Base-by-base conservation (phyloP, 2,113 vertebrate species). In the Condylura cristata region DNA sequence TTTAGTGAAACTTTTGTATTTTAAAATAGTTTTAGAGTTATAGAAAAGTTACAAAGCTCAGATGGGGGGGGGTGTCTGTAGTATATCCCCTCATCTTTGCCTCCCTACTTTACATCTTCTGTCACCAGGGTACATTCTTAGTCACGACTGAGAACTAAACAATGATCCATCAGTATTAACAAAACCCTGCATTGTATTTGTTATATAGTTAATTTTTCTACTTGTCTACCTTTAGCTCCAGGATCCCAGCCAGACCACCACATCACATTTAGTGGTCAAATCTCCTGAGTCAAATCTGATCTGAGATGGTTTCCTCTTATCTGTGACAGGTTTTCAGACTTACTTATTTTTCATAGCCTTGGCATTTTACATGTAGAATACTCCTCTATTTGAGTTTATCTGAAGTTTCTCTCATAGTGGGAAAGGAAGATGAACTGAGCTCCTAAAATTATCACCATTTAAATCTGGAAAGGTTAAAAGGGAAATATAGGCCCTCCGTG, bases 381-480 rank as follows among this genome's bases (percentile, higher is more conserved):
- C 70, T 56, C 39, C 32, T 86, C 58, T 39, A 0, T 41, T 68
- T 90, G 5, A 10, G 0, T 81, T 72, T 53, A 9, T 56, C 44
- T 71, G 34, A 20, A n/a, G 8, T 87, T 90, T 78, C 68, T 56
- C 53, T 76, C 51, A 12, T n/a, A 12, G 11, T 65, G 39, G 44
- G 56, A 85, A 66, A 63, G 37, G 5, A 87, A 79, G 82, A 39
- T 8, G 24, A 41, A 24, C 28, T 70, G 16, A 46, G 56, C 24
- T 81, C 60, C 88, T 32, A 63, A 89, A 41, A 48, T 41, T 74
- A 41, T 11, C 14, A 48, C 7, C 44, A 37, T 44, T 46, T 48
- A 32, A 10, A 8, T 72, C 46, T 58, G 72, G 68, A 92, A 74
- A 70, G 74, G 65, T 95, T 80, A 91, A 89, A 86, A 74, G 51